Evolutionary conservation across 1,140 invertebrate genomes (phyloP).

Genomic region (Drosophila aff.): DNA sequence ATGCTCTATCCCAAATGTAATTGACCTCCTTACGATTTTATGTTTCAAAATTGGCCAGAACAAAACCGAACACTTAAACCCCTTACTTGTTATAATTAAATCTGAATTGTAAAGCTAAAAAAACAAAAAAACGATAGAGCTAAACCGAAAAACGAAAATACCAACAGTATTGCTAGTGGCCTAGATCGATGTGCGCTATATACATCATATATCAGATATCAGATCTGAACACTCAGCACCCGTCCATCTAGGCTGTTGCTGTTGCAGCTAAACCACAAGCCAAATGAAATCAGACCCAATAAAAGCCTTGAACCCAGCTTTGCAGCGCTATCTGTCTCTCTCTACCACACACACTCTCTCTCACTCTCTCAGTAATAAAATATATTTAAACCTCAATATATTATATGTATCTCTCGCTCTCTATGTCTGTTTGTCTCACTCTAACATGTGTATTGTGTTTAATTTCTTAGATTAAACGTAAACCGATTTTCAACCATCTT

Average conservation of each 20-base stretch:
- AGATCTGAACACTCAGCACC: background rate
- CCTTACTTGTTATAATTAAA: conserved; percentile 29
- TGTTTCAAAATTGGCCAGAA: conserved; percentile 42
- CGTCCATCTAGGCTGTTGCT: conserved; percentile 11
- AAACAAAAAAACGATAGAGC: conserved; percentile 11
- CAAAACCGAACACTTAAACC: conserved; percentile 14
- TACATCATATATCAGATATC: background rate
- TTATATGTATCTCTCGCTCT: conserved; percentile 57
- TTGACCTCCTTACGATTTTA: conserved; percentile 37
- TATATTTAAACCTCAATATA: conserved; percentile 40
- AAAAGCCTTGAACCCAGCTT: conserved; percentile 49
- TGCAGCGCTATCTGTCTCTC: conserved; percentile 45
- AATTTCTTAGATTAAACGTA: conserved; percentile 70
- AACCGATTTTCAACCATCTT: conserved; percentile 59
- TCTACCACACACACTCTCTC: conserved; percentile 39
- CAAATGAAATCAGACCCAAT: conserved; percentile 20
- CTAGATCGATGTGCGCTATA: conserved; percentile 14
- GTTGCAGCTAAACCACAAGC: conserved; percentile 3
- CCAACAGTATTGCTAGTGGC: conserved; percentile 6
- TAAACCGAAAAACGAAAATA: conserved; percentile 6
- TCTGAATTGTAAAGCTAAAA: conserved; percentile 38
- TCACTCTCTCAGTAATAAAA: conserved; percentile 33
- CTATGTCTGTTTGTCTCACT: conserved; percentile 74
- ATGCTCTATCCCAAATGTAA: conserved; percentile 42
- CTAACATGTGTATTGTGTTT: conserved; percentile 72